Conservation (phyloP, 2,888 invertebrate genomes). For the Tenthredo distinguenda region DNA sequence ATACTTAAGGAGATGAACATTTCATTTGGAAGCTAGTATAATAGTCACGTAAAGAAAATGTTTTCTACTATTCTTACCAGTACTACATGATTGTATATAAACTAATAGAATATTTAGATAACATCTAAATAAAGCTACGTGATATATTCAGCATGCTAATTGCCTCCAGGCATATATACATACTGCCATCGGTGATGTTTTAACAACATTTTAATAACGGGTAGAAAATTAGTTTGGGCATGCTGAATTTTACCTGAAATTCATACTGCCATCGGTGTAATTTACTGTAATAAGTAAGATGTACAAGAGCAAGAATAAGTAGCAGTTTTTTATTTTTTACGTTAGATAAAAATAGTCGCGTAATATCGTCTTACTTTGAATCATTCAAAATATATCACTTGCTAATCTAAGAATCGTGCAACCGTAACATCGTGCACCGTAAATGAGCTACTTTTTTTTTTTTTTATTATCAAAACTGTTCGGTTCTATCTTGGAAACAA, state of each 20-base stretch:
- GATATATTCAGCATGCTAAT: slow-evolving; percentile 50
- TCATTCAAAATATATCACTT: slow-evolving; percentile 11
- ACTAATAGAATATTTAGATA: slow-evolving; percentile 45
- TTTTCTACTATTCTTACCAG: slow-evolving; percentile 41
- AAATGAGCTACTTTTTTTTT: not conserved
- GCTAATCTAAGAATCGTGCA: not conserved
- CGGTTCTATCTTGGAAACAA: slow-evolving; percentile 6
- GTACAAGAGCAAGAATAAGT: slow-evolving; percentile 36
- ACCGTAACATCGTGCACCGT: not conserved
- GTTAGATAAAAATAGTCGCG: not conserved
- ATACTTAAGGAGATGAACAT: slow-evolving; percentile 39
- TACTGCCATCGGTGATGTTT: slow-evolving; percentile 37
- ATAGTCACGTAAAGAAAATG: slow-evolving; percentile 18
- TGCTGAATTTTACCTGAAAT: slow-evolving; percentile 51
- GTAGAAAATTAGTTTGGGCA: slow-evolving; percentile 9
- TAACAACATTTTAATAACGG: slow-evolving; percentile 24
- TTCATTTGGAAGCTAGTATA: slow-evolving; percentile 36
- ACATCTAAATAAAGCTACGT: slow-evolving; percentile 49
- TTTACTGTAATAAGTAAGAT: slow-evolving; percentile 43
- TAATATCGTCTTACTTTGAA: not conserved
- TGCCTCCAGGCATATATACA: not conserved
- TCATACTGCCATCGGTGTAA: slow-evolving; percentile 52
- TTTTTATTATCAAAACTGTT: not conserved
- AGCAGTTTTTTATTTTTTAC: not conserved
- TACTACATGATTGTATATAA: slow-evolving; percentile 37